Evolutionary conservation across 2,797 vertebrate species (phyloP).

Genomic region (Chelon labrosus): DNA sequence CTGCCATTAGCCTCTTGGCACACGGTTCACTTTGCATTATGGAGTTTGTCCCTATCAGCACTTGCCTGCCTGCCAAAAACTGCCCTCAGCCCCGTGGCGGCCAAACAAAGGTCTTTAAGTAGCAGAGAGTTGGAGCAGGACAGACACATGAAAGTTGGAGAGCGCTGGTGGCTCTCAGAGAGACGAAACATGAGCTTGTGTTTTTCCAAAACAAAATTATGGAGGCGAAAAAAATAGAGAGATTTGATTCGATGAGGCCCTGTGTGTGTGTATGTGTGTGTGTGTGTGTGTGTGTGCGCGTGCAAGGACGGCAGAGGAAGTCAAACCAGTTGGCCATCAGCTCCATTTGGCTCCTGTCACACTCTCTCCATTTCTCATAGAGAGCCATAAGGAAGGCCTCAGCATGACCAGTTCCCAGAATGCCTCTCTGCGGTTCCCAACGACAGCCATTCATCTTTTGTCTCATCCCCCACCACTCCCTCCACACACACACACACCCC

Average conservation of each 20-base stretch:
- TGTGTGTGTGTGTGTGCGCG: constrained; percentile 39
- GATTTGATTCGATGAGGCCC: constrained; percentile 34
- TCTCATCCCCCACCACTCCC: not conserved
- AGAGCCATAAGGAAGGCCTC: constrained; percentile 75
- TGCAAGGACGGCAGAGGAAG: constrained; percentile 55
- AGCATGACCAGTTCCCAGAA: constrained; percentile 71
- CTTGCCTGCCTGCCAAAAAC: constrained; percentile 73
- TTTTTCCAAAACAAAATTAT: constrained; percentile 83
- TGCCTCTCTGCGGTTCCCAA: constrained; percentile 58
- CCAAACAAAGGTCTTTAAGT: constrained; percentile 74
- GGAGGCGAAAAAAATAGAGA: constrained; percentile 43
- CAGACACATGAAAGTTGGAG: constrained; percentile 73
- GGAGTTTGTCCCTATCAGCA: constrained; percentile 81
- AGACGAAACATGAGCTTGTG: constrained; percentile 75
- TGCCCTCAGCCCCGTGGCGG: constrained; percentile 53
- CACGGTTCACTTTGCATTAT: constrained; percentile 63
- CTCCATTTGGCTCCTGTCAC: constrained; percentile 79
- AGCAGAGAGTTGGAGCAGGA: constrained; percentile 51
- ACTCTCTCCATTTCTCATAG: constrained; percentile 75
- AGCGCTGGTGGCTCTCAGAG: constrained; percentile 68
- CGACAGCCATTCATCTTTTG: constrained; percentile 39
- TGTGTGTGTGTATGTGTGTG: constrained; percentile 38
- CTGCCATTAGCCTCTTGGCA: constrained; percentile 75
- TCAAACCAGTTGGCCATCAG: constrained; percentile 72
- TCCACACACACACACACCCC: constrained; percentile 3